Base-by-base conservation (phyloP, 2,797 vertebrate genomes). In the Pipistrellus pipistrellus region DNA sequence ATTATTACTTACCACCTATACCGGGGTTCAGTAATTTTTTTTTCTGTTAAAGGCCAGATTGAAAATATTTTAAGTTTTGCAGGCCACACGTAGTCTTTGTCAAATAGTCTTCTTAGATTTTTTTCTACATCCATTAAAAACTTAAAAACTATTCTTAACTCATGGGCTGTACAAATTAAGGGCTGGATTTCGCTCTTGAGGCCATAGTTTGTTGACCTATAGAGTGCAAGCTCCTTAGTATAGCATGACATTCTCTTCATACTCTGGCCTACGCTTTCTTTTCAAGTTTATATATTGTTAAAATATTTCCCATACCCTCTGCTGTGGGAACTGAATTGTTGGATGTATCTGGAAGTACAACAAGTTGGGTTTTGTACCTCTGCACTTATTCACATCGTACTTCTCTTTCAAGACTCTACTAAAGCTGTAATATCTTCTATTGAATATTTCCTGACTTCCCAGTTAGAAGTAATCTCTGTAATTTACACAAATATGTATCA, bases 221-320 rank as follows among this genome's bases (percentile, higher is more conserved):
- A 77, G 90, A 32, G 4, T 78, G 18, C 2, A 82, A 64, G 6
- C 3, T 90, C 48, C 53, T 88, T 93, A 83, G 66, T 75, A 64
- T 48, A 85, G 17, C 27, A 41, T 51, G 62, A 6, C 41, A 59
- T 13, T 81, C 12, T 71, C 35, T 41, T 11, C 41, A 83, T 71
- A 87, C 72, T 81, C 41, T 91, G 80, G 27, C n/a, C 21, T 44
- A 21, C 21, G 44, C 17, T 88, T 92, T 88, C 76, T 91, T 86
- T 76, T 84, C 51, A 85, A 69, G 41, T 87, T 57, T 85, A 30
- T 25, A 18, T 73, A 76, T 87, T 89, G 73, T 27, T 35, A 89
- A 80, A 93, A 69, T 46, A 96, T 44, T 77, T 91, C 68, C 27
- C 17, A 82, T 21, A 84, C 32, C 51, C 59, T 96, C 69, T 93